A percentile compares a stretch with the other conserved stretches of the same genome.
These are phyloP conservation scores for Acronicta leporina DNA, from an alignment of 2,888 invertebrate species.

Conservation along the genomic window DNA sequence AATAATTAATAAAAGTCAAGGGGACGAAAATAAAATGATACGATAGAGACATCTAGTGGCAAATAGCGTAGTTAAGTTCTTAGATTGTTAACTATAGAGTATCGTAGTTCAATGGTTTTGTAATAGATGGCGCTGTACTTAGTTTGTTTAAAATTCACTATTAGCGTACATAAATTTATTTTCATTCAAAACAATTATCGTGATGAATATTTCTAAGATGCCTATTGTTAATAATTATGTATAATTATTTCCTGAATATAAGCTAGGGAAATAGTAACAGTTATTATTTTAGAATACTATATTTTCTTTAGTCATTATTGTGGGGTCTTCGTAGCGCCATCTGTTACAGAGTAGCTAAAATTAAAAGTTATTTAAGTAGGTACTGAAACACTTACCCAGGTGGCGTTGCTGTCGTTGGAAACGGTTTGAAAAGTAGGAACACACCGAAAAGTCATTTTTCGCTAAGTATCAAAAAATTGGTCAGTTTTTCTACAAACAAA, in stretches of 20 bases:
- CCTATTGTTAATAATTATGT: too few species aligned
- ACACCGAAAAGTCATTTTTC: conserved; percentile 91
- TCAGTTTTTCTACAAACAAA: conserved; percentile 66
- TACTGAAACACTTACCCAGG: conserved; percentile 89
- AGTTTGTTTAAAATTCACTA: too few species aligned
- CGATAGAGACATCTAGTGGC: conserved; percentile 55
- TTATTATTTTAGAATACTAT: too few species aligned
- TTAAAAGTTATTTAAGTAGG: conserved; percentile 18
- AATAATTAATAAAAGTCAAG: too few species aligned
- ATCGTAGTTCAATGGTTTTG: not conserved
- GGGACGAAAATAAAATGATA: not conserved
- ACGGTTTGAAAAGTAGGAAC: conserved; percentile 91
- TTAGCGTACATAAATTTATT: too few species aligned
- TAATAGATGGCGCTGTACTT: conserved; percentile 50
- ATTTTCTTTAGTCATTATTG: too few species aligned
- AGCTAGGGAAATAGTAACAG: too few species aligned
- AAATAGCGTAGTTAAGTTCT: conserved; percentile 57
- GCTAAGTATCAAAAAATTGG: conserved; percentile 62
- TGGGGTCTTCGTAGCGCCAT: conserved; percentile 52
- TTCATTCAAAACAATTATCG: too few species aligned
- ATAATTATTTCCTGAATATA: too few species aligned
- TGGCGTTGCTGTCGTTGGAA: conserved; percentile 90
- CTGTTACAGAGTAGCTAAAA: conserved; percentile 61
- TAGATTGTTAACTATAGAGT: not conserved
- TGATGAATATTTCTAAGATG: too few species aligned